Evolutionary conservation across 2,797 vertebrate genomes (phyloP).

Genomic region (Champsocephalus gunnari): DNA sequence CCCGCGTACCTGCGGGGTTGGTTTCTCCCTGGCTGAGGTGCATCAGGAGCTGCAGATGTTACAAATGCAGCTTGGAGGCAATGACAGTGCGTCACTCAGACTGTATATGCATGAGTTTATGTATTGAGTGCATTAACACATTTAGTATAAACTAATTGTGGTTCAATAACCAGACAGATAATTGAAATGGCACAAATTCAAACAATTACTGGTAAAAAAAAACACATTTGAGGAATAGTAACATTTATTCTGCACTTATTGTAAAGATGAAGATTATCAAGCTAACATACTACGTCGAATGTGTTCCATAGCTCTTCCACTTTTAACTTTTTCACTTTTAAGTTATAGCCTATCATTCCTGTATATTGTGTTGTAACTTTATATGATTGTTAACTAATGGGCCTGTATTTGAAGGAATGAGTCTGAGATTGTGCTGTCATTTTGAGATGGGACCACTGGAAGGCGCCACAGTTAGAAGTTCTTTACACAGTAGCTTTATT

Average conservation of each 20-base stretch:
- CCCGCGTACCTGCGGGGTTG: conserved; percentile 57
- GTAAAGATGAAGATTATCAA: background rate
- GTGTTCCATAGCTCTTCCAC: background rate
- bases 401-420: background rate
- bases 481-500: too few relatives aligned
- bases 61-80: conserved; percentile 90
- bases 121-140: background rate
- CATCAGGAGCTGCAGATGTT: conserved; percentile 95
- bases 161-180: background rate
- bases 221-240: background rate
- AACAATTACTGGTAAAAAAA: fast-evolving
- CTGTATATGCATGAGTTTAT: background rate
- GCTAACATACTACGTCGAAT: background rate
- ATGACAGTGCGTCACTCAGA: conserved; percentile 77
- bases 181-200: background rate
- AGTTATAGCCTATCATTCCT: too few relatives aligned
- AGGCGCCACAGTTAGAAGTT: background rate
- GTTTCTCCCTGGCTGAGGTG: conserved; percentile 90
- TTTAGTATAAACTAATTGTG: conserved; percentile 1
- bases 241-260: background rate
- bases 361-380: background rate
- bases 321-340: too few relatives aligned
- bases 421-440: background rate
- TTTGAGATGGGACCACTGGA: background rate
- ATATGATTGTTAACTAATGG: background rate